A percentile compares a stretch with the other conserved stretches of the same genome.
Evolutionary conservation across 2,113 vertebrate genomes (phyloP).

Genomic region (Salvator merianae): DNA sequence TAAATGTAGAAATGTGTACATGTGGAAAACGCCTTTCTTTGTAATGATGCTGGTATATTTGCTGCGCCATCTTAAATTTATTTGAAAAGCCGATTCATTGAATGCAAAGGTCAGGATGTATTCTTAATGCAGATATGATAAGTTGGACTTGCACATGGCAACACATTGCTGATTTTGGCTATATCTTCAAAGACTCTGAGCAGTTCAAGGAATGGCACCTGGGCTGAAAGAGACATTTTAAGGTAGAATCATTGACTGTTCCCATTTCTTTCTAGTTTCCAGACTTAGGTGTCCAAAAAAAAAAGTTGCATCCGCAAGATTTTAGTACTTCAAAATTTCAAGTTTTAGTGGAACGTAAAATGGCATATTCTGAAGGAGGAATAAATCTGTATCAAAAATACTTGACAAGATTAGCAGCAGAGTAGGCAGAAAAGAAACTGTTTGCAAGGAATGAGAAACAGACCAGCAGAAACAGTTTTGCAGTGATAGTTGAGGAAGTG

Average conservation of each 20-base stretch:
- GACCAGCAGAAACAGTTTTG: background rate
- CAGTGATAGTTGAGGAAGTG: background rate
- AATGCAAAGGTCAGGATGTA: background rate
- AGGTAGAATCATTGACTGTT: too few species aligned
- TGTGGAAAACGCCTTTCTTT: background rate
- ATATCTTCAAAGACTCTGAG: background rate
- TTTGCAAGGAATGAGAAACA: background rate
- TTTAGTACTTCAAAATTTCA: background rate
- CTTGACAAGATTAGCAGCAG: too few species aligned
- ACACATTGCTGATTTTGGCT: background rate
- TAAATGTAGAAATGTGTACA: background rate
- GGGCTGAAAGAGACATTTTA: background rate
- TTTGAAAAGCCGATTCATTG: constrained; percentile 26
- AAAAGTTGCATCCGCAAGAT: background rate
- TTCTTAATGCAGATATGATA: background rate
- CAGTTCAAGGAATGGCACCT: background rate
- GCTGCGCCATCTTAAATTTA: background rate
- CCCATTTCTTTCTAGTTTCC: background rate
- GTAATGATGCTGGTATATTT: background rate
- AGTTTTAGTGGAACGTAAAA: background rate
- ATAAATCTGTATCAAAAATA: background rate
- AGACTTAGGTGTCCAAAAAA: background rate
- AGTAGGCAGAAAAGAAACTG: background rate
- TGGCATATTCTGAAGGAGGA: background rate
- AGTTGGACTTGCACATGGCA: background rate